Percentiles rank a stretch among this genome's conserved stretches.
phyloP scores from a whole-genome alignment of 2,888 invertebrate genomes.

The Thysanoteuthis rhombus region DNA sequence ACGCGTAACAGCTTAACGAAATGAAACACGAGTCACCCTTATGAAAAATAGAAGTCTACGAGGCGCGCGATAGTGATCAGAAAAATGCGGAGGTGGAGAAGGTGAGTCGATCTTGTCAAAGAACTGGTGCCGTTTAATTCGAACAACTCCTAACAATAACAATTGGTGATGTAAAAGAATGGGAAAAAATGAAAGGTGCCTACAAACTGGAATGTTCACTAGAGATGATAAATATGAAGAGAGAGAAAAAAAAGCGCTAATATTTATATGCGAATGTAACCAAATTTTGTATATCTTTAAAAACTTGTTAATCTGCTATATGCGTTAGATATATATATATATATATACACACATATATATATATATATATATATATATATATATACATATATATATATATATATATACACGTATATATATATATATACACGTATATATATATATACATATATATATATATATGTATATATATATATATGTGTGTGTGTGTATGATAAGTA shows the following conservation, averaged over 20 bases:
- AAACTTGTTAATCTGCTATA: neutral
- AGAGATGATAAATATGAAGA: neutral
- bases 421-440: no score
- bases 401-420: no score
- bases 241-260: neutral
- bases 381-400: no score
- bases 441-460: no score
- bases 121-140: neutral
- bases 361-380: no score
- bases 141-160: neutral
- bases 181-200: neutral
- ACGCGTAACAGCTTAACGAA: neutral
- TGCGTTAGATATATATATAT: no score
- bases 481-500: no score
- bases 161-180: neutral
- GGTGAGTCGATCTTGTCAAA: neutral
- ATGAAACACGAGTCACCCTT: conserved; percentile 12
- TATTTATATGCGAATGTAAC: neutral
- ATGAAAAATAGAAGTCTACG: neutral
- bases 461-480: no score
- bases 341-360: no score
- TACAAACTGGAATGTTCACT: neutral
- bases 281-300: neutral
- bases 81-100: neutral
- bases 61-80: conserved; percentile 12